These are phyloP conservation scores for Cephalophus harveyi DNA, from an alignment of 2,113 vertebrate genomes.

Conservation along the genomic window DNA sequence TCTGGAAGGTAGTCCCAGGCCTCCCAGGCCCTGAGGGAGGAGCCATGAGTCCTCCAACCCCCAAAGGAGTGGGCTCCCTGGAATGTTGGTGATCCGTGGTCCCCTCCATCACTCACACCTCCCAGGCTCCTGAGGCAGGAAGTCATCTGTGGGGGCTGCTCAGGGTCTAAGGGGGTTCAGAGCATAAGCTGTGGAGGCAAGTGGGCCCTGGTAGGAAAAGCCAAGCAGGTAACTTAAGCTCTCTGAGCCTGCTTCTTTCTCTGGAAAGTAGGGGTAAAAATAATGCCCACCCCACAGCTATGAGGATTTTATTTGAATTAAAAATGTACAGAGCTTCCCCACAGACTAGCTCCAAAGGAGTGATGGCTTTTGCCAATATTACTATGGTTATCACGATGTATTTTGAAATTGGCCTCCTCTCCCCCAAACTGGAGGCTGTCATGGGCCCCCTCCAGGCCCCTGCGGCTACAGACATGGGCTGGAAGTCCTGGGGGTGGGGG, in stretches of 20 bases:
- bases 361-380: neutral
- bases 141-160: neutral
- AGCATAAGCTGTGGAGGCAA: neutral
- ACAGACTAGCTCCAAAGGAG: neutral
- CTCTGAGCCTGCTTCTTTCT: conserved; percentile 12
- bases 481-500: neutral
- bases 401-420: neutral
- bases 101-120: neutral
- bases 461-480: neutral
- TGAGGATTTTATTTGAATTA: conserved; percentile 3
- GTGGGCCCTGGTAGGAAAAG: neutral
- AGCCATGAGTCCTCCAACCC: neutral
- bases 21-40: neutral
- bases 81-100: neutral
- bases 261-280: neutral
- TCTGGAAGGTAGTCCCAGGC: neutral
- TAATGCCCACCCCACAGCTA: neutral
- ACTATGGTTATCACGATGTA: neutral
- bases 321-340: neutral
- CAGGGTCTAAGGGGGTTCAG: neutral
- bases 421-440: neutral
- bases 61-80: neutral
- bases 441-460: neutral
- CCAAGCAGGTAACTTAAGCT: neutral
- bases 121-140: neutral